These are phyloP conservation scores for Drosophila ficusphila DNA, from an alignment of 1,140 invertebrate species.

Conservation along the genomic window DNA sequence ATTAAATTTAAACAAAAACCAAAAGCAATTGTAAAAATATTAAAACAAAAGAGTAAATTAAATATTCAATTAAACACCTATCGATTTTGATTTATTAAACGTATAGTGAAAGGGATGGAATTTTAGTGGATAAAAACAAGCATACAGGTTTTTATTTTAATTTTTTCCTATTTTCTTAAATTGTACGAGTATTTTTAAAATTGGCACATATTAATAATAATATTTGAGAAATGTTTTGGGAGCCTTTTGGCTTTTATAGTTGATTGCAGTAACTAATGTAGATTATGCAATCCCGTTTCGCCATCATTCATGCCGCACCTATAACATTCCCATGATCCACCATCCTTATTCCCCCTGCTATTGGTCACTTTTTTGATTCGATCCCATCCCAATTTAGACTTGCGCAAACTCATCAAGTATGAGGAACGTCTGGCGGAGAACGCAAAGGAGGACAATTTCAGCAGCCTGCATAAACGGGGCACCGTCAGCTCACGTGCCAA, in stretches of 20 bases:
- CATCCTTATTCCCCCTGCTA: constrained; percentile 28
- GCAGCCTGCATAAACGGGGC: constrained; percentile 57
- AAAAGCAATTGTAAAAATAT: constrained; percentile 76
- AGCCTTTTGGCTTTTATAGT: not conserved
- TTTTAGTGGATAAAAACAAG: not conserved
- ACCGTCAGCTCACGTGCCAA: constrained; percentile 79
- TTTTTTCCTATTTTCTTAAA: not conserved
- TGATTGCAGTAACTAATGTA: not conserved
- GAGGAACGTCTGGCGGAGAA: constrained; percentile 67
- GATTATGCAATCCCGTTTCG: not conserved
- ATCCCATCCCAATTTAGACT: constrained; percentile 58
- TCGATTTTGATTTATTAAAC: constrained; percentile 17
- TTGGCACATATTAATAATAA: too few relatives aligned
- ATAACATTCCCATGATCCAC: not conserved
- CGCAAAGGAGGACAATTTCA: constrained; percentile 56
- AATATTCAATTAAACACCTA: constrained; percentile 62
- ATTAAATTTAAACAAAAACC: constrained; percentile 45
- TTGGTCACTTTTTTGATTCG: constrained; percentile 14
- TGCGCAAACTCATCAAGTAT: constrained; percentile 80
- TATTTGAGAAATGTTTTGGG: too few relatives aligned
- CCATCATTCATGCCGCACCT: constrained; percentile 1
- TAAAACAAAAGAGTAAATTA: constrained; percentile 64
- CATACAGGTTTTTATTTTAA: not conserved
- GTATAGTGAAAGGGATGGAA: not conserved
- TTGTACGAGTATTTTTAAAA: too few relatives aligned